Evolutionary conservation across 2,888 invertebrate genomes (phyloP).

Genomic region (Monochamus alternatus): DNA sequence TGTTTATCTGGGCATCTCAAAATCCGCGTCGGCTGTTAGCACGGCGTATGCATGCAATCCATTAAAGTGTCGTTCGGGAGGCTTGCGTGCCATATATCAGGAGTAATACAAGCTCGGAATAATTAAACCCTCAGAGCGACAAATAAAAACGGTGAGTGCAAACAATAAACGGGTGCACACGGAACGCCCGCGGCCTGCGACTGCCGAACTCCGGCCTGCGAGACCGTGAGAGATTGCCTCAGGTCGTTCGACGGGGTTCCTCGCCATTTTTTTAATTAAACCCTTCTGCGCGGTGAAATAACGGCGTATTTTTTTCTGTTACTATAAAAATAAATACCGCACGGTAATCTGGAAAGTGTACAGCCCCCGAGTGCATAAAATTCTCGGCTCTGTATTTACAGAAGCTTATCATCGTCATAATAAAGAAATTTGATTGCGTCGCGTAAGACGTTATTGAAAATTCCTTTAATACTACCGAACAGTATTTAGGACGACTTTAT

Average conservation of each 20-base stretch:
- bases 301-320: background rate
- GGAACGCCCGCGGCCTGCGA: constrained; percentile 8
- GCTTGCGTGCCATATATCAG: constrained; percentile 25
- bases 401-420: no score
- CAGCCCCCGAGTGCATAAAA: no score
- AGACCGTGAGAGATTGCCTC: background rate
- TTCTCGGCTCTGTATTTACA: no score
- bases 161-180: constrained; percentile 29
- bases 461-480: no score
- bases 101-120: constrained; percentile 17
- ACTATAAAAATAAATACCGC: no score
- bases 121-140: constrained; percentile 30
- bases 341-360: no score
- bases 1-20: constrained; percentile 16
- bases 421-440: no score
- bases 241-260: background rate
- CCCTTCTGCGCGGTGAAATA: background rate
- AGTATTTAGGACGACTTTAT: no score
- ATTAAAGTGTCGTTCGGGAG: constrained; percentile 12
- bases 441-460: no score
- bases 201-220: background rate
- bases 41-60: constrained; percentile 21
- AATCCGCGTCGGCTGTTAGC: constrained; percentile 8
- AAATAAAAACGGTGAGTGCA: constrained; percentile 28
- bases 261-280: background rate